Base-by-base conservation (phyloP, 2,113 vertebrate genomes). In the Cromileptes altivelis region DNA sequence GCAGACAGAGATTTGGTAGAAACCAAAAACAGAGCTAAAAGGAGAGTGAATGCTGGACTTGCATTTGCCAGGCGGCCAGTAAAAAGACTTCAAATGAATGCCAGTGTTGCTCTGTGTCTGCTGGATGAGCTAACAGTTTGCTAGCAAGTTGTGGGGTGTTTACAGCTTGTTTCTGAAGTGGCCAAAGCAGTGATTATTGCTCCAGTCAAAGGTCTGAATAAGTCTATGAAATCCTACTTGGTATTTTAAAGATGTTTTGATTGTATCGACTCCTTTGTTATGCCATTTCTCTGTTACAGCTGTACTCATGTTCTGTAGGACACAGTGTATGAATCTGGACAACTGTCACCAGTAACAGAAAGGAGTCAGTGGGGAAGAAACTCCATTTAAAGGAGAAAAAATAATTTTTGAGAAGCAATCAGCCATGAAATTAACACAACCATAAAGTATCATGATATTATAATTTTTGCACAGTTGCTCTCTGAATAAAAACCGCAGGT, bases 341-440 rank as follows among this genome's bases (percentile, higher is more conserved):
- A 73, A 76, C 72, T 74, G 74, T 76, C 75, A 70, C 55, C 53
- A 17, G 60, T 47, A 55, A 69, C 9, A 37, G 52, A 80, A 77
- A 23, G 62, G 47, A 70, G 50, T 56, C 76, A 68, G 4, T 47
- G 25, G 68, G 18, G 42, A 70, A 69, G 62, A 75, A 89, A 76
- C 55, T 67, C 60, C 1, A 74, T 78, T 85, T 40, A 60, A 76
- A 55, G n/a, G 11, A 27, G 52, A 78, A 82, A 45, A 86, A 82
- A 4, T 14, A 64, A 73, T 73, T 78, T 90, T 89, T 81, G 56
- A 58, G 33, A 88, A 70, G 84, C 67, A 25, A 81, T 87, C 82
- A 85, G 65, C 91, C 91, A 82, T 92, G 89, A 94, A 94, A 93
- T 87, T 74, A 93, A 92, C 87, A 90, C 53, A 82, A 75, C 62